Evolutionary conservation across 2,113 vertebrate species (phyloP).

Genomic region (Myotis lucifugus): DNA sequence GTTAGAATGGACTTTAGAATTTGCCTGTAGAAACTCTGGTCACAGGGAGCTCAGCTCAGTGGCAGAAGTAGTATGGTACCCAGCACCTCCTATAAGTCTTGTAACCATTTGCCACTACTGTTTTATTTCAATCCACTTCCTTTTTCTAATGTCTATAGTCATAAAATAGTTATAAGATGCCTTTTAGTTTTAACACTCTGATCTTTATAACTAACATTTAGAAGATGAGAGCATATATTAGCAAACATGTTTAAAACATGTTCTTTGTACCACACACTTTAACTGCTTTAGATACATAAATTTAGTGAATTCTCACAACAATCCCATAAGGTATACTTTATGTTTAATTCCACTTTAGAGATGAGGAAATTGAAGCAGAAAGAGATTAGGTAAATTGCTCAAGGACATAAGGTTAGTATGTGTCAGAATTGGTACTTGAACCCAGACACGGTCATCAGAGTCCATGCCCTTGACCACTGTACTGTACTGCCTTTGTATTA

Average conservation of each 20-base stretch:
- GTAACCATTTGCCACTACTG: background rate
- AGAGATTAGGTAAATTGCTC: constrained; percentile 23
- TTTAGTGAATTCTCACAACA: background rate
- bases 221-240: background rate
- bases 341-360: background rate
- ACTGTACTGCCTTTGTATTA: constrained; percentile 14
- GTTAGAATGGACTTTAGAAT: constrained; percentile 21
- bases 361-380: constrained; percentile 49
- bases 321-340: background rate
- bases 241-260: background rate
- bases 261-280: background rate
- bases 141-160: background rate
- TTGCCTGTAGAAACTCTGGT: constrained; percentile 6
- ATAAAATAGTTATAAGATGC: background rate
- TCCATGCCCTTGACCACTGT: background rate
- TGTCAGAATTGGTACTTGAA: constrained; percentile 42
- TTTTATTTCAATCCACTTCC: background rate
- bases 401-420: constrained; percentile 2
- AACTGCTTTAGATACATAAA: background rate
- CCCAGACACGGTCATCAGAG: background rate
- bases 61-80: background rate
- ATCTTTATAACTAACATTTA: constrained; percentile 18
- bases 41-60: background rate
- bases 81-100: background rate
- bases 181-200: background rate